Evolutionary conservation across 2,113 vertebrate genomes (phyloP), one percentile per base, ranked within the genome.

Genomic region (Acanthochromis polyacanthus): DNA sequence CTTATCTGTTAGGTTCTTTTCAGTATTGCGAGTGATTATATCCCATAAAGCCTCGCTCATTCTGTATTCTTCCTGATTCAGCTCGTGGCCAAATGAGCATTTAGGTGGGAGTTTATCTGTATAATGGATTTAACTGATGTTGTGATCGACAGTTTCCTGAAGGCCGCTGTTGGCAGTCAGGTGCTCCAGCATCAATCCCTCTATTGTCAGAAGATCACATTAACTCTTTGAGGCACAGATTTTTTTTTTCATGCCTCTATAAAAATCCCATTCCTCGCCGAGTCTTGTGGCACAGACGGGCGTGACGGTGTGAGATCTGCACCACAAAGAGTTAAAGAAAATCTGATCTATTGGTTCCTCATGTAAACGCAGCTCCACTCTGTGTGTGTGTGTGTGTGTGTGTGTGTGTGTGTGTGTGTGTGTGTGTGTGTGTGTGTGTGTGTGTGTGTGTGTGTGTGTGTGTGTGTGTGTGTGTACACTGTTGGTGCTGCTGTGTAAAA

Each of bases 401-500:
- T 38, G 20, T 67, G 48, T 71, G 58, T 48, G 17, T 20, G 75
- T 67, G 45, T 66, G 38, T 20, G 4, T 58, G 51, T 64, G 59
- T 71, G 65, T 50, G 61, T 58, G 46, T 61, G 78, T 43, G 76
- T 57, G 67, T 57, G 58, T 50, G 71, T 62, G 71, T 50, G 38
- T 19, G 46, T 51, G 59, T 67, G 57, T 68, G 52, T 75, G 53
- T 75, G 57, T 60, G 56, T 68, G 70, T 61, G 48, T 67, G 62
- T 72, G 14, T 48, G 67, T 43, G 32, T 76, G 56, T 38, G 20
- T 67, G 48, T 71, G 58, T 48, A 14, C 17, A 20, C 36, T 62
- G 20, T 81, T 15, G 60, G 80, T 23, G 67, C 68, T 63, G 51
- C 77, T 87, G 88, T 87, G 87, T 84, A 88, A 87, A 93, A 92